phyloP scores from a whole-genome alignment of 2,888 invertebrate species.

The Zelleria hepariella region DNA sequence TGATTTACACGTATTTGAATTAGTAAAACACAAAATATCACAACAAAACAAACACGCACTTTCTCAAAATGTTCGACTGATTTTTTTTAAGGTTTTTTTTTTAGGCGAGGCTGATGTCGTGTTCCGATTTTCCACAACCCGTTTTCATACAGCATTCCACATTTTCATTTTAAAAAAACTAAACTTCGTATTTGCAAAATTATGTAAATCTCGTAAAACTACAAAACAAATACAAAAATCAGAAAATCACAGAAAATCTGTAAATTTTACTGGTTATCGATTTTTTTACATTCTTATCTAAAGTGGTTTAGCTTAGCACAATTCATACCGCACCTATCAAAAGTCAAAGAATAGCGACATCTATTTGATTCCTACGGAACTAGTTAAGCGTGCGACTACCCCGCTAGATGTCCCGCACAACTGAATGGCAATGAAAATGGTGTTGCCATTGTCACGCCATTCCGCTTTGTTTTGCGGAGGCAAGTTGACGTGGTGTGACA shows the following conservation, averaged over 20 bases:
- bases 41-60: background rate
- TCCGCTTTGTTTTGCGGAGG: constrained; percentile 73
- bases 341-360: background rate
- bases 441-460: constrained; percentile 49
- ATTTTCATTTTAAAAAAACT: too few species aligned
- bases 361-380: background rate
- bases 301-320: too few species aligned
- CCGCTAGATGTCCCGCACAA: background rate
- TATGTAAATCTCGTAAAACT: too few species aligned
- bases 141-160: too few species aligned
- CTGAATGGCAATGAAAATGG: constrained; percentile 24
- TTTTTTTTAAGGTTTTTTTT: background rate
- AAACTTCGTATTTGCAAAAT: too few species aligned
- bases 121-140: background rate
- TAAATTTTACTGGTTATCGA: too few species aligned
- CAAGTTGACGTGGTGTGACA: constrained; percentile 47
- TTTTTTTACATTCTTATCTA: too few species aligned
- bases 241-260: too few species aligned
- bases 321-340: background rate
- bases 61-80: background rate
- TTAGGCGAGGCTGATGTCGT: background rate
- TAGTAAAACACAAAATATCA: background rate
- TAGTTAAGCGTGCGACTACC: background rate
- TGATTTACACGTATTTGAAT: background rate
- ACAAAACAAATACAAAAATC: too few species aligned